phyloP scores from a whole-genome alignment of 2,113 vertebrate genomes.

The Anoplopoma fimbria region DNA sequence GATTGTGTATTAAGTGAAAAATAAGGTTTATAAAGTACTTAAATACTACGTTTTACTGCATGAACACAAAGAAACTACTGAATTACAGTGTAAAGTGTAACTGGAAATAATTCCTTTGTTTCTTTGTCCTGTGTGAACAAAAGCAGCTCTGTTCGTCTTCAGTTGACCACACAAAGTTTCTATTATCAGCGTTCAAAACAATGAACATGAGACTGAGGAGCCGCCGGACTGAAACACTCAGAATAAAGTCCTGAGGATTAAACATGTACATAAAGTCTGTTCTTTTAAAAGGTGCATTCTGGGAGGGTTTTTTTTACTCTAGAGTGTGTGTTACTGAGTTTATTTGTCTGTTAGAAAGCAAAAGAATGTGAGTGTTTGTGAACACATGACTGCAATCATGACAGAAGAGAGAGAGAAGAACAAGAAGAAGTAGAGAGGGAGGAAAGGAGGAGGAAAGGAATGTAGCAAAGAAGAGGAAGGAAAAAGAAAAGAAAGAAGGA shows the following conservation, averaged over 20 bases:
- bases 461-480: too few relatives aligned
- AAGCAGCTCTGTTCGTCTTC: slow-evolving; percentile 50
- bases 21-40: not conserved
- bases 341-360: too few relatives aligned
- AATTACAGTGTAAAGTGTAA: not conserved
- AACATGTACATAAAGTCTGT: not conserved
- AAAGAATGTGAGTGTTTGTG: slow-evolving; percentile 17
- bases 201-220: slow-evolving; percentile 21
- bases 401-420: not conserved
- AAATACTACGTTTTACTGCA: not conserved
- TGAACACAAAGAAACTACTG: not conserved
- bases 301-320: not conserved
- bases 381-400: slow-evolving; percentile 62
- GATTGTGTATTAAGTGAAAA: not conserved
- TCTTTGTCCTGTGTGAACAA: slow-evolving; percentile 40
- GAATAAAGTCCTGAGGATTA: not conserved
- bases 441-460: too few relatives aligned
- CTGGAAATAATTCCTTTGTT: slow-evolving; percentile 1
- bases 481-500: not conserved
- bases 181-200: slow-evolving; percentile 25
- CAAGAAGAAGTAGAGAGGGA: too few relatives aligned
- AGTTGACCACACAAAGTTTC: slow-evolving; percentile 25
- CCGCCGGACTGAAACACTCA: not conserved
- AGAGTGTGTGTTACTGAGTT: slow-evolving; percentile 12
- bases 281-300: slow-evolving; percentile 1